phyloP scores from a whole-genome alignment of 2,888 invertebrate genomes.

The Meghimatium bilineatum region DNA sequence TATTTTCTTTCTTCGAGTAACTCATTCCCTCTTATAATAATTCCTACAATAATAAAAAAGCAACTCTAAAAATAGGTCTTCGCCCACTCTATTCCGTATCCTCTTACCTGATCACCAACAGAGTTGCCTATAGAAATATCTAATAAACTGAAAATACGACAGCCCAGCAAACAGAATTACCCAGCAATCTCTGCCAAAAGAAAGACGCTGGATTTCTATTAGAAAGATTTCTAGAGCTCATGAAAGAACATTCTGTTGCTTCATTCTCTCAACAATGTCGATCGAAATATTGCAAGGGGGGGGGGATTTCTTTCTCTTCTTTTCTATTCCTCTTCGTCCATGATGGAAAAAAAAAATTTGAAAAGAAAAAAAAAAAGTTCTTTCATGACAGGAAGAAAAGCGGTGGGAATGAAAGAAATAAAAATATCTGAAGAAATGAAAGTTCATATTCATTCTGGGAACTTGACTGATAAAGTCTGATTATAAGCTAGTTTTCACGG shows the following conservation, averaged over 20 bases:
- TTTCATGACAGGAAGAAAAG: not conserved
- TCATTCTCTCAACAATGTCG: not conserved
- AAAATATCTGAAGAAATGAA: not conserved
- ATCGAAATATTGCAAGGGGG: not conserved
- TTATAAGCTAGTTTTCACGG: not conserved
- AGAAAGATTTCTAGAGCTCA: conserved; percentile 15
- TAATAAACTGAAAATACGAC: conserved; percentile 23
- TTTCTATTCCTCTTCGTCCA: not conserved
- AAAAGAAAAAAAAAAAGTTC: not conserved
- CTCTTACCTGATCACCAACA: not conserved
- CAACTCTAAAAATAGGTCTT: not conserved
- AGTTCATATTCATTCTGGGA: not conserved
- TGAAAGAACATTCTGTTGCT: conserved; percentile 11
- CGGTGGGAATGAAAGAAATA: not conserved
- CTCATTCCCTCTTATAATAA: not conserved
- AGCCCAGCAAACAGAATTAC: conserved; percentile 1
- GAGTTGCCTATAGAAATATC: not conserved
- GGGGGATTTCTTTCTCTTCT: too few relatives aligned
- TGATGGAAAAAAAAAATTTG: too few relatives aligned
- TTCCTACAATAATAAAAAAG: not conserved
- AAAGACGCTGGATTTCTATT: not conserved
- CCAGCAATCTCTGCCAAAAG: not conserved
- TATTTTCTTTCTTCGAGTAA: not conserved
- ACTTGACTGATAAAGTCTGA: not conserved
- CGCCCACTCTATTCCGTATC: not conserved